A percentile compares a stretch with the other conserved stretches of the same genome.
Evolutionary conservation across 2,113 vertebrate species (phyloP).

Genomic region (Oncorhynchus kisutch): DNA sequence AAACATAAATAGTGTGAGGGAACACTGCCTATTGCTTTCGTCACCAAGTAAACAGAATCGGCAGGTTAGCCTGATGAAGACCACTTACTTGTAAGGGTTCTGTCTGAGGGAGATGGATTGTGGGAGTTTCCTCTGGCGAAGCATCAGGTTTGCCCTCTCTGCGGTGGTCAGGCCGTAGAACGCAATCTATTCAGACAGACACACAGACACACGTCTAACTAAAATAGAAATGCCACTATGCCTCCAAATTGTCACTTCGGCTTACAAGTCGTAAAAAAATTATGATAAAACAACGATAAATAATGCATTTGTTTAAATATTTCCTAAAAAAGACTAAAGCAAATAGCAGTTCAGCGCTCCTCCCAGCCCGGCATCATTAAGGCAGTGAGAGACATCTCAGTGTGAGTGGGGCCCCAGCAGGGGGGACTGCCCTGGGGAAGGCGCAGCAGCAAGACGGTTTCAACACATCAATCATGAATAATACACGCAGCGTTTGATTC

Average conservation of each 20-base stretch:
- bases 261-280: not conserved
- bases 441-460: not conserved
- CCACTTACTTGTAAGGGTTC: conserved; percentile 91
- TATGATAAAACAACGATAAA: not conserved
- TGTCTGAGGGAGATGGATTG: conserved; percentile 81
- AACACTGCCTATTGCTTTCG: too few species aligned
- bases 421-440: too few species aligned
- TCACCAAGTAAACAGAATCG: not conserved
- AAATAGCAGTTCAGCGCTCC: not conserved
- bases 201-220: not conserved
- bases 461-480: not conserved
- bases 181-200: conserved; percentile 69
- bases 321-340: not conserved
- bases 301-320: not conserved
- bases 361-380: not conserved
- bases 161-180: conserved; percentile 88
- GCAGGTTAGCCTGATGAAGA: not conserved
- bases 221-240: not conserved
- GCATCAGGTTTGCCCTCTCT: conserved; percentile 80
- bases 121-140: conserved; percentile 76
- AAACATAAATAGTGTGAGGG: too few species aligned
- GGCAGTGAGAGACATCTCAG: not conserved
- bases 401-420: too few species aligned
- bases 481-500: not conserved
- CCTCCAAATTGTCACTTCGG: not conserved